Conservation (phyloP, 1,140 invertebrate species). For the Eupristina koningsbergeri region DNA sequence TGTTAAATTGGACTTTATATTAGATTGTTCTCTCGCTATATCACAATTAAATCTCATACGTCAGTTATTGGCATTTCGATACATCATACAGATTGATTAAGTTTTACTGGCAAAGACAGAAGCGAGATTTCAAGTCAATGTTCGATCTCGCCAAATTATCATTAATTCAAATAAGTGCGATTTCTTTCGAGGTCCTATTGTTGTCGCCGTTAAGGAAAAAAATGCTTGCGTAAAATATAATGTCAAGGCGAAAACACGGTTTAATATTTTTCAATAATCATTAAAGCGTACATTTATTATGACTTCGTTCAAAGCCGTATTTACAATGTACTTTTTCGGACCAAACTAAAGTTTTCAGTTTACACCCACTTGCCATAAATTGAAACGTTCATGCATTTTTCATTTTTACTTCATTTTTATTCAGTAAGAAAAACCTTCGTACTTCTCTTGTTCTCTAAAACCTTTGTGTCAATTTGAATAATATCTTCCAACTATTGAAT, state of each 20-base stretch:
- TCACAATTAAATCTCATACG: slow-evolving; percentile 20
- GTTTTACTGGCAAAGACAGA: neutral
- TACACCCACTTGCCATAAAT: neutral
- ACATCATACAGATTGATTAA: slow-evolving; percentile 11
- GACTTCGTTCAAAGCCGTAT: neutral
- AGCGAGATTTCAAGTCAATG: neutral
- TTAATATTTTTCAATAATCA: neutral
- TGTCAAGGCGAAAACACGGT: too few species aligned
- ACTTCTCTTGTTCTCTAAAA: neutral
- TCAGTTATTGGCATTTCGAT: slow-evolving; percentile 15
- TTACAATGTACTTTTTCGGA: neutral
- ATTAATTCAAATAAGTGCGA: neutral
- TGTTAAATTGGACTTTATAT: slow-evolving; percentile 12
- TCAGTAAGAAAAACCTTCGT: neutral
- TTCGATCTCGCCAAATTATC: neutral
- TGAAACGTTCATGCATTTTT: slow-evolving; percentile 12
- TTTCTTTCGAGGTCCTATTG: neutral
- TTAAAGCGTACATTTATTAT: neutral
- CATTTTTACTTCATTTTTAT: slow-evolving; percentile 14
- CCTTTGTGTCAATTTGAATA: slow-evolving; percentile 23
- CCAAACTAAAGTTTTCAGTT: neutral
- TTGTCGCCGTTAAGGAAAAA: too few species aligned
- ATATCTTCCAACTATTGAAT: neutral
- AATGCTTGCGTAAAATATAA: too few species aligned
- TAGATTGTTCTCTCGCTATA: slow-evolving; percentile 13